phyloP scores from a whole-genome alignment of 2,888 invertebrate genomes.

The Podotricha telesiphe region DNA sequence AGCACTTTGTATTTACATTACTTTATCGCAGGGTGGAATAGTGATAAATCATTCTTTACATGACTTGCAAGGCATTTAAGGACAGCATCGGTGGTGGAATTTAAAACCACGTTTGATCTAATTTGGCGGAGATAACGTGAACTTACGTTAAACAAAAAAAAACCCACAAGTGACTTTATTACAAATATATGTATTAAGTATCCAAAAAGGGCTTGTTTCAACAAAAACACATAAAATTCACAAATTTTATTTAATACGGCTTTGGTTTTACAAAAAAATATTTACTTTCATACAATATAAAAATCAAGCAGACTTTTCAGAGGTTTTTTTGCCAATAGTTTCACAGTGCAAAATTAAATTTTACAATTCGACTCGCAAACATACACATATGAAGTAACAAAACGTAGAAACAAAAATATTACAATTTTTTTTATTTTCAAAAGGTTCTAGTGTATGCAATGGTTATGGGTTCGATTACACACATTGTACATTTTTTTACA shows the following conservation, averaged over 20 bases:
- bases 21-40: too few relatives aligned
- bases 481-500: too few relatives aligned
- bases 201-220: too few relatives aligned
- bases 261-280: slow-evolving; percentile 6
- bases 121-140: too few relatives aligned
- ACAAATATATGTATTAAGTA: too few relatives aligned
- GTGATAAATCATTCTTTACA: too few relatives aligned
- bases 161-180: too few relatives aligned
- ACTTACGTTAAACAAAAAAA: too few relatives aligned
- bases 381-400: slow-evolving; percentile 15
- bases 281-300: slow-evolving; percentile 23
- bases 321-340: slow-evolving; percentile 20
- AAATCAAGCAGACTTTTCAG: slow-evolving; percentile 14
- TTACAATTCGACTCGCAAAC: slow-evolving; percentile 26
- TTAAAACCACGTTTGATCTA: too few relatives aligned
- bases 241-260: neutral
- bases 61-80: too few relatives aligned
- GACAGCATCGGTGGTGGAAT: too few relatives aligned
- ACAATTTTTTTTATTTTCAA: neutral
- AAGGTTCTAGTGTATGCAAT: neutral
- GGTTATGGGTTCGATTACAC: neutral
- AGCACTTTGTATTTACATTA: too few relatives aligned
- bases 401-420: slow-evolving; percentile 13
- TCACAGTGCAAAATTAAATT: slow-evolving; percentile 19
- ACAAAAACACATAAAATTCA: neutral